These are phyloP conservation scores for Pyrrhopygopsis socrates DNA, from an alignment of 2,888 invertebrate species.

Conservation along the genomic window DNA sequence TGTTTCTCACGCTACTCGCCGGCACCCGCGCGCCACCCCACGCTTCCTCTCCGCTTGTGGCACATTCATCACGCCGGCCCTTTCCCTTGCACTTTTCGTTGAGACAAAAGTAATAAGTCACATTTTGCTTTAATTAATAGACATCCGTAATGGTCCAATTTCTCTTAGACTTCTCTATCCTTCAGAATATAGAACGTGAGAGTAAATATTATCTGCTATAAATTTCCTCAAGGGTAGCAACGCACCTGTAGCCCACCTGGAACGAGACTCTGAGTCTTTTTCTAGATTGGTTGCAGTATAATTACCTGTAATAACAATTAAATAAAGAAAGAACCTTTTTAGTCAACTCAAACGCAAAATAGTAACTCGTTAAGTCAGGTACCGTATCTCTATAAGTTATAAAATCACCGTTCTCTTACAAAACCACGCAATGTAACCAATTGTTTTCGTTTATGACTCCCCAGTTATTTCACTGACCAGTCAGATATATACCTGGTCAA, in stretches of 20 bases:
- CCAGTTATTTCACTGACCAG: constrained; percentile 40
- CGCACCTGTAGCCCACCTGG: too few relatives aligned
- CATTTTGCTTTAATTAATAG: constrained; percentile 28
- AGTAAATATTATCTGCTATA: too few relatives aligned
- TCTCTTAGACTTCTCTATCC: background rate
- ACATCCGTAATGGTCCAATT: background rate
- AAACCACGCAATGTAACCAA: constrained; percentile 80
- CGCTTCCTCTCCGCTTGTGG: constrained; percentile 44
- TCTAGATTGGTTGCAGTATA: too few relatives aligned
- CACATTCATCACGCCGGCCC: constrained; percentile 33
- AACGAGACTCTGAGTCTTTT: too few relatives aligned
- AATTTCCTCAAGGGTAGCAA: too few relatives aligned
- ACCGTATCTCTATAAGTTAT: constrained; percentile 83
- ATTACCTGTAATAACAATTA: too few relatives aligned
- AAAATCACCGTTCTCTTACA: constrained; percentile 86
- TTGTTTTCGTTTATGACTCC: constrained; percentile 83
- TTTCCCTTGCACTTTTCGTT: constrained; percentile 41
- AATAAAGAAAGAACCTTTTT: background rate
- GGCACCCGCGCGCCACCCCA: constrained; percentile 83
- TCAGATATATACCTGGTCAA: background rate
- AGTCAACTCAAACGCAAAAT: background rate
- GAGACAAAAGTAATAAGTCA: constrained; percentile 60
- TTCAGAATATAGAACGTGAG: too few relatives aligned
- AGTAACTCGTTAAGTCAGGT: constrained; percentile 83
- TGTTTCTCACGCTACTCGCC: constrained; percentile 78